A percentile compares a stretch with the other conserved stretches of the same genome.
Conservation (phyloP, 2,888 invertebrate species). For the Nemotelus pantherinus region DNA sequence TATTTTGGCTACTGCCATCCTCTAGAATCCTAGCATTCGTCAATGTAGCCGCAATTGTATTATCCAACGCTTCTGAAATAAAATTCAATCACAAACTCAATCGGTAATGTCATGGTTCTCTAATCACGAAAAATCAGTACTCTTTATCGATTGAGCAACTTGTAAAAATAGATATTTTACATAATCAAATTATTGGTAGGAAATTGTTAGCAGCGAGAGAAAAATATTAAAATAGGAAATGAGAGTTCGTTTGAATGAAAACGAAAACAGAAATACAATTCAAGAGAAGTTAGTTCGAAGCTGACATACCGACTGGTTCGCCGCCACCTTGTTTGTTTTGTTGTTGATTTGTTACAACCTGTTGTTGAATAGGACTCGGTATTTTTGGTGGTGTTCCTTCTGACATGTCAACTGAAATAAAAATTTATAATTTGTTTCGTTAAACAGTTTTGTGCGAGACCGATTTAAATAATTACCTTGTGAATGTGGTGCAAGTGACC, state of each 20-base stretch:
- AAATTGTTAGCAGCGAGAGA: background rate
- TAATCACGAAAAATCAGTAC: background rate
- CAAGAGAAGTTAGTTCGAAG: too few species aligned
- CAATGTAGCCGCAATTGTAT: conserved; percentile 69
- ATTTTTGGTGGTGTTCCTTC: conserved; percentile 62
- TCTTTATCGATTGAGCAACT: background rate
- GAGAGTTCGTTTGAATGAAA: background rate
- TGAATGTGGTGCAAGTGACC: conserved; percentile 68
- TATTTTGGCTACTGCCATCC: conserved; percentile 63
- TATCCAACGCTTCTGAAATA: conserved; percentile 66
- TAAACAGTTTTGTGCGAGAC: background rate
- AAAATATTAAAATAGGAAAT: conserved; percentile 1
- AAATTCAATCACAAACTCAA: conserved; percentile 11
- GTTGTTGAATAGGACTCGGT: conserved; percentile 66
- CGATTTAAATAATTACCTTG: conserved; percentile 60
- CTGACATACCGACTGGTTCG: conserved; percentile 55
- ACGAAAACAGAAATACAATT: too few species aligned
- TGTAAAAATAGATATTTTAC: conserved; percentile 42
- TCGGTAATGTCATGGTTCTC: background rate
- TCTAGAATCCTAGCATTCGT: conserved; percentile 69
- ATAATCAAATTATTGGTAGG: background rate
- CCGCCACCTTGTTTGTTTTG: conserved; percentile 55
- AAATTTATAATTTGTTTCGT: conserved; percentile 8
- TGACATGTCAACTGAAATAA: conserved; percentile 60
- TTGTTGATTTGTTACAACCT: conserved; percentile 57